Conservation (phyloP, 2,113 vertebrate genomes). For the Rhinoptilus africanus region DNA sequence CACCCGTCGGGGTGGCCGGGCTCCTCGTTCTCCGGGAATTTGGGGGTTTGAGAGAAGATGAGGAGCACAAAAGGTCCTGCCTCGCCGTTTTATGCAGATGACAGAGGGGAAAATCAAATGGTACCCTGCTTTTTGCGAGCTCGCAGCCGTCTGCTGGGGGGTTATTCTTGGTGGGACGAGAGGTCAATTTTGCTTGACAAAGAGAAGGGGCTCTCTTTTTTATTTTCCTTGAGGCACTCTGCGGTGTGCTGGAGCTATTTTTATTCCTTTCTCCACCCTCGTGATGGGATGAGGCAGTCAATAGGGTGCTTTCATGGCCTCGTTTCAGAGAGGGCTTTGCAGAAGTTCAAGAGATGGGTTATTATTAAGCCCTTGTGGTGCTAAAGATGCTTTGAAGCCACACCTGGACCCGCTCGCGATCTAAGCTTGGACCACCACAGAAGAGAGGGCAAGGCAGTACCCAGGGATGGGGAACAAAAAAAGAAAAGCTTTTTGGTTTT, state of each 20-base stretch:
- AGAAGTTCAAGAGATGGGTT: neutral
- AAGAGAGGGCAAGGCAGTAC: neutral
- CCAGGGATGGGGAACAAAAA: neutral
- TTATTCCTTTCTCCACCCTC: neutral
- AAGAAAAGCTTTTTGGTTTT: neutral
- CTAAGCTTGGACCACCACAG: constrained; percentile 6
- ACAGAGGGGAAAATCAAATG: constrained; percentile 1
- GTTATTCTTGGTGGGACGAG: neutral
- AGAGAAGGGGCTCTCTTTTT: neutral
- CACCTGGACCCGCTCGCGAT: neutral
- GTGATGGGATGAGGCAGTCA: neutral
- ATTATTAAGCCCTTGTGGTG: neutral
- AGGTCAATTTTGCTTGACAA: constrained; percentile 22
- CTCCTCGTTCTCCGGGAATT: rapidly evolving
- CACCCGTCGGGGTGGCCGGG: too few species aligned
- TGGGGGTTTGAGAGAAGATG: neutral
- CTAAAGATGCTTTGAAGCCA: constrained; percentile 7
- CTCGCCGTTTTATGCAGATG: neutral
- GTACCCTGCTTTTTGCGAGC: neutral
- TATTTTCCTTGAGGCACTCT: neutral
- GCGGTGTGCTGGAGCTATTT: neutral
- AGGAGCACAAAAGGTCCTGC: neutral
- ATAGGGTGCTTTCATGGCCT: constrained; percentile 36
- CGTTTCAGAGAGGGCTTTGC: neutral
- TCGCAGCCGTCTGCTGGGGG: neutral